Evolutionary conservation across 2,113 vertebrate species (phyloP), one percentile per base, ranked within the genome.

Genomic region (Triplophysa tibetana): DNA sequence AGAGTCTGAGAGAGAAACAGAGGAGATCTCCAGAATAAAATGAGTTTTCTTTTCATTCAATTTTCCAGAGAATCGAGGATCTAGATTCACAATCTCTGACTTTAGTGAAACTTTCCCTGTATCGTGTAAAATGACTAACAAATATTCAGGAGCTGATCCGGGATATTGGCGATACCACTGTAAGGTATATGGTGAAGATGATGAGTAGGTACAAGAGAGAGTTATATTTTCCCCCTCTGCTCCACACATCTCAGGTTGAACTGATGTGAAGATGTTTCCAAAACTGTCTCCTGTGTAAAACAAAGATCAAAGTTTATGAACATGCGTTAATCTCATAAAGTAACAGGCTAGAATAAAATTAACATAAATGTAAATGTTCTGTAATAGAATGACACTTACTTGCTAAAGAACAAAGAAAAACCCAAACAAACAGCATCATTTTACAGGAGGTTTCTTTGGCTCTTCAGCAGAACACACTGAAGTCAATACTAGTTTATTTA

Each of bases 161-260:
- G 64, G 52, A 54, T 61, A 69, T 12, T 76, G 72, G 16, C 63
- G 70, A 67, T 60, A 81, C 79, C 78, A 80, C 3, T 13, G 11
- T 26, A 63, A 21, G 24, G 6, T 72, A 4, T 2, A 3, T 80
- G 41, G 24, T 54, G 58, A 80, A 14, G 33, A 5, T 33, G 33
- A 33, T 33, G 17, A 70, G 29, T 72, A 80, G 24, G 21, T 72
- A 63, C 78, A 79, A 21, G 62, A 75, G 1, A 74, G 29, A 12
- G 1, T 75, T 43, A 67, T 12, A 58, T 12, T 19, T 5, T 38
- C 19, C 2, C 52, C 64, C 33, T 76, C 24, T 14, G 24, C 33
- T 41, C 3, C 56, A 76, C 1, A 61, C 21, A 67, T 2, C 0
- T 21, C 3, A 29, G 17, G 17, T 4, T 54, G 6, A 4, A 12